These are phyloP conservation scores for Colostygia pectinataria DNA, from an alignment of 2,888 invertebrate species.

Conservation along the genomic window DNA sequence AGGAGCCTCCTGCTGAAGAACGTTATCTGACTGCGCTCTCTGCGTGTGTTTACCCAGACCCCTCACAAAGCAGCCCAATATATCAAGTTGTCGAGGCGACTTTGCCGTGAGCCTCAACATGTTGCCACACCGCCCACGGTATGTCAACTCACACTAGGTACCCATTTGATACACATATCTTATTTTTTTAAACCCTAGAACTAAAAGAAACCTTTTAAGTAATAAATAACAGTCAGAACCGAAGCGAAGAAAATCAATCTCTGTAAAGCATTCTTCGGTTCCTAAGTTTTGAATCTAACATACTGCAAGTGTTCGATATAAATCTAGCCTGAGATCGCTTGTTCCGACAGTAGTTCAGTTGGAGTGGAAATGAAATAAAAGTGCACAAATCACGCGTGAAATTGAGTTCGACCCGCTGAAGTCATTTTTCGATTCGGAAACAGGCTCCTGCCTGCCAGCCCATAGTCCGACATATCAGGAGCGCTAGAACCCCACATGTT, in stretches of 20 bases:
- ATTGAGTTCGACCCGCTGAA: constrained; percentile 74
- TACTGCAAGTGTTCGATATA: constrained; percentile 33
- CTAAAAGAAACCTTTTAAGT: constrained; percentile 10
- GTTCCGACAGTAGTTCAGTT: constrained; percentile 51
- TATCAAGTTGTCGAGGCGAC: constrained; percentile 72
- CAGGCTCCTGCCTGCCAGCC: constrained; percentile 48
- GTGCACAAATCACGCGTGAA: constrained; percentile 79
- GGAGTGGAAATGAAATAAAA: constrained; percentile 74
- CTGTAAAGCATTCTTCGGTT: constrained; percentile 21
- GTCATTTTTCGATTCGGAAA: constrained; percentile 64
- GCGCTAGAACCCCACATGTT: constrained; percentile 25
- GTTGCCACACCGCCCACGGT: constrained; percentile 63
- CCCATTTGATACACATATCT: constrained; percentile 48
- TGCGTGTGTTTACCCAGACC: constrained; percentile 67
- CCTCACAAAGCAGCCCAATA: constrained; percentile 71
- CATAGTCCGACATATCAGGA: constrained; percentile 38
- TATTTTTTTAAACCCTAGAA: constrained; percentile 36
- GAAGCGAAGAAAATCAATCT: constrained; percentile 25
- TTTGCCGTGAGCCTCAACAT: constrained; percentile 60
- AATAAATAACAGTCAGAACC: constrained; percentile 24
- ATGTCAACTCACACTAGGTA: constrained; percentile 59
- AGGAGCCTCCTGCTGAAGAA: constrained; percentile 54
- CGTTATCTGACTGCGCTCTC: constrained; percentile 57
- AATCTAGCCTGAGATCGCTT: constrained; percentile 39
- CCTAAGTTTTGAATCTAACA: constrained; percentile 27